These are phyloP conservation scores for Bombus haemorrhoidalis DNA, from an alignment of 1,140 invertebrate species.

Conservation along the genomic window DNA sequence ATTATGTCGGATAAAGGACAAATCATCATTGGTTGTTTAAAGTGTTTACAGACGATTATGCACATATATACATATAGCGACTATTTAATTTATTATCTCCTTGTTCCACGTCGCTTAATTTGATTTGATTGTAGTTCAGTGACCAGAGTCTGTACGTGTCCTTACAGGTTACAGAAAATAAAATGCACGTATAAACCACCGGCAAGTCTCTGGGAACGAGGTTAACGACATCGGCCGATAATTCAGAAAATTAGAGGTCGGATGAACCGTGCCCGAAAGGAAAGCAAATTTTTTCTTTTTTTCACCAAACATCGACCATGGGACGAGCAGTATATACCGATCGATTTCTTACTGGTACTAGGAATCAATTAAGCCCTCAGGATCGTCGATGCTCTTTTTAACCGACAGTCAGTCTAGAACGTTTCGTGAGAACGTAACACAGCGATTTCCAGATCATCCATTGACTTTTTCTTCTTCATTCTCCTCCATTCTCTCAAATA, in stretches of 20 bases:
- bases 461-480: not conserved
- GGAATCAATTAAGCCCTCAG: constrained; percentile 49
- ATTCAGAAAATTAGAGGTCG: constrained; percentile 53
- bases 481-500: not conserved
- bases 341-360: constrained; percentile 64
- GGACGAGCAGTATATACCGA: constrained; percentile 54
- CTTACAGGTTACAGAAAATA: no score
- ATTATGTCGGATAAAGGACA: no score
- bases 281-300: constrained; percentile 63
- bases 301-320: constrained; percentile 36
- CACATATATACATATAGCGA: no score
- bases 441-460: not conserved
- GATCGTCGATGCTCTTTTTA: not conserved
- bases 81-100: no score
- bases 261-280: constrained; percentile 39
- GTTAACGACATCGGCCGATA: constrained; percentile 9
- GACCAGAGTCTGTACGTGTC: no score
- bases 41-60: no score
- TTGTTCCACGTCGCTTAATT: no score
- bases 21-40: no score
- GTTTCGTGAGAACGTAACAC: constrained; percentile 31
- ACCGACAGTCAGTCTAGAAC: constrained; percentile 13
- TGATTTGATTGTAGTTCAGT: no score
- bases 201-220: no score
- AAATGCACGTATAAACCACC: no score